These are phyloP conservation scores for Porites divaricata DNA, from an alignment of 92 coral and sea anemone genomes.

Conservation along the genomic window DNA sequence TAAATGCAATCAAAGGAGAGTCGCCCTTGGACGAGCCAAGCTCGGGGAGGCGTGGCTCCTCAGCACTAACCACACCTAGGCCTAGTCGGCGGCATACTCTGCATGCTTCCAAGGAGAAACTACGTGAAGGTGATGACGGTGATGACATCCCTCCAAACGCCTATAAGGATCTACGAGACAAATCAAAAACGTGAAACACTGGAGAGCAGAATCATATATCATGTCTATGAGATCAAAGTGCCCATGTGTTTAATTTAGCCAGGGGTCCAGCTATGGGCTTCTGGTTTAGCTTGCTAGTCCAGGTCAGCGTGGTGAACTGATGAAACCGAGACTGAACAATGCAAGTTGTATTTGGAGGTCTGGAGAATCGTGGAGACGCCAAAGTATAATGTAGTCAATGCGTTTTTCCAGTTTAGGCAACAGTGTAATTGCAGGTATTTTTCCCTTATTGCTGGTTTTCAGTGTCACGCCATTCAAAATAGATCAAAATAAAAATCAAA, in stretches of 20 bases:
- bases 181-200: constrained; percentile 50
- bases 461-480: too few species aligned
- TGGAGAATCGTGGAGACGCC: too few species aligned
- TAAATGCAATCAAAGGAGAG: constrained; percentile 90
- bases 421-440: too few species aligned
- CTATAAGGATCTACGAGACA: constrained; percentile 79
- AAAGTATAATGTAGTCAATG: too few species aligned
- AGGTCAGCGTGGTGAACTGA: too few species aligned
- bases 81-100: constrained; percentile 51
- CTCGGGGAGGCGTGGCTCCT: constrained; percentile 33
- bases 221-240: not conserved
- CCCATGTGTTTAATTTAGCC: not conserved
- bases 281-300: too few species aligned
- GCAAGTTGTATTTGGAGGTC: too few species aligned
- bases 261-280: not conserved
- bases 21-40: constrained; percentile 64
- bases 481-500: too few species aligned
- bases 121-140: constrained; percentile 75
- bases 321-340: too few species aligned
- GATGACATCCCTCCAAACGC: constrained; percentile 76
- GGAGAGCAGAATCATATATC: not conserved
- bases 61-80: constrained; percentile 39
- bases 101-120: constrained; percentile 75
- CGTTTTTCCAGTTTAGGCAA: too few species aligned
- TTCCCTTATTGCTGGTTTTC: too few species aligned